These are phyloP conservation scores for Myotis yumanensis DNA, from an alignment of 2,113 vertebrate genomes.

Conservation along the genomic window DNA sequence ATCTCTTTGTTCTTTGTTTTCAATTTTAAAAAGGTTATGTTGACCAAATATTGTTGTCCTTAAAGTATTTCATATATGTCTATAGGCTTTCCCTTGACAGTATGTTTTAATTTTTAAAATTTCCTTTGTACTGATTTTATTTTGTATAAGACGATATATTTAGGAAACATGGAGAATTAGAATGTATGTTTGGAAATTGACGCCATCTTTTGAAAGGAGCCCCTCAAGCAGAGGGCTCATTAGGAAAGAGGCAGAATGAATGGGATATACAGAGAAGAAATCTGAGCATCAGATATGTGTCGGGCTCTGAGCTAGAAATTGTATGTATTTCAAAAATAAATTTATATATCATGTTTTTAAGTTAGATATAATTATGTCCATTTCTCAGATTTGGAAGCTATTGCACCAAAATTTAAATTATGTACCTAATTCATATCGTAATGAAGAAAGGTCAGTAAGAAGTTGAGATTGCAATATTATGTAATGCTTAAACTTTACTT, in stretches of 20 bases:
- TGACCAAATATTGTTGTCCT: not conserved
- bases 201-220: not conserved
- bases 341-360: not conserved
- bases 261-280: not conserved
- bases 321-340: conserved; percentile 3
- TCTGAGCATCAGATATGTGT: not conserved
- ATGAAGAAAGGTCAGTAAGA: not conserved
- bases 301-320: not conserved
- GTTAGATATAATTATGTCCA: not conserved
- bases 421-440: too few species aligned
- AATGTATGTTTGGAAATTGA: not conserved
- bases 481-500: conserved; percentile 7
- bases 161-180: not conserved
- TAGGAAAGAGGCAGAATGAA: not conserved
- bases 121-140: not conserved
- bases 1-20: not conserved
- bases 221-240: not conserved
- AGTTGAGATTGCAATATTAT: not conserved
- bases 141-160: not conserved
- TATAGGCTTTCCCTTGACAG: not conserved
- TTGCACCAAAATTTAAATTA: conserved; percentile 2
- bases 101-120: not conserved
- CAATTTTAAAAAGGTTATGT: not conserved
- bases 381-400: conserved; percentile 6
- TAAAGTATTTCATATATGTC: not conserved